Evolutionary conservation across 2,113 vertebrate species (phyloP).

Genomic region (Malurus elegans): DNA sequence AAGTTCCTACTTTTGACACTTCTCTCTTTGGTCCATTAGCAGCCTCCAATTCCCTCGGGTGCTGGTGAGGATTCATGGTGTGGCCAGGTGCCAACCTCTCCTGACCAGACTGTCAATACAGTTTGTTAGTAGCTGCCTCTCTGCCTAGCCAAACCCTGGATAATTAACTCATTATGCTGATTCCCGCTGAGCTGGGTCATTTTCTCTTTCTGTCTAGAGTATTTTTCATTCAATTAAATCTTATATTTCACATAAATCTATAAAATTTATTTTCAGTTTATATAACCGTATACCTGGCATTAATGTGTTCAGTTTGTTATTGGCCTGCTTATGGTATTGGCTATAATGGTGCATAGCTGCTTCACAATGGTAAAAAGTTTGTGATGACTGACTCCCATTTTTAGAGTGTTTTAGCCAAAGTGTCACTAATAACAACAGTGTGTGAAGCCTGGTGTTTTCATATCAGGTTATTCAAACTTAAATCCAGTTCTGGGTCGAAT

Average conservation of each 20-base stretch:
- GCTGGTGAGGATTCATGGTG: slow-evolving; percentile 9
- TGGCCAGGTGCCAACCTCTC: slow-evolving; percentile 52
- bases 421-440: not conserved
- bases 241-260: not conserved
- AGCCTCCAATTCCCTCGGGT: slow-evolving; percentile 1
- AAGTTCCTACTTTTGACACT: slow-evolving; percentile 23
- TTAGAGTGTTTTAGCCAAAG: not conserved
- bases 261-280: not conserved
- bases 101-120: slow-evolving; percentile 49
- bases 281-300: not conserved
- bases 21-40: slow-evolving; percentile 10
- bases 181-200: slow-evolving; percentile 49
- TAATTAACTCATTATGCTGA: slow-evolving; percentile 63
- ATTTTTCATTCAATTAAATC: slow-evolving; percentile 51
- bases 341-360: not conserved
- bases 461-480: not conserved
- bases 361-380: not conserved
- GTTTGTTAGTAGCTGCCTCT: slow-evolving; percentile 19
- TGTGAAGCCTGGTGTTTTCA: not conserved
- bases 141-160: slow-evolving; percentile 8
- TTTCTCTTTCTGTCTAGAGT: slow-evolving; percentile 14
- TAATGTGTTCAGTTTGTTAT: not conserved
- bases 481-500: not conserved
- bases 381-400: not conserved
- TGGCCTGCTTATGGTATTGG: not conserved